Percentiles rank a stretch among this genome's conserved stretches.
phyloP scores from a whole-genome alignment of 1,140 invertebrate species.

The Leptopilina clavipes region DNA sequence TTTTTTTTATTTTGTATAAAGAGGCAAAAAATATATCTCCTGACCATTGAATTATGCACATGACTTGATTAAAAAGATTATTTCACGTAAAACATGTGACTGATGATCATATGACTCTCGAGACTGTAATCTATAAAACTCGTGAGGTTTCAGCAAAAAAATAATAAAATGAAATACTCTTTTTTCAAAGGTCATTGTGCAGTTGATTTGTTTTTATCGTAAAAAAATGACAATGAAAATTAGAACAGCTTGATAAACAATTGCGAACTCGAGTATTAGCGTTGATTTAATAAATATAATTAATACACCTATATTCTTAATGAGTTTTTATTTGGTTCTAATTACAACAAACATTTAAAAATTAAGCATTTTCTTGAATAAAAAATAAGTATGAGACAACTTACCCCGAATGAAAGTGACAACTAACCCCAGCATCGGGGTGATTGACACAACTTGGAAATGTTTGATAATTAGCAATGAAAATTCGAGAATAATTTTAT shows the following conservation, averaged over 20 bases:
- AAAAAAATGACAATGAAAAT: neutral
- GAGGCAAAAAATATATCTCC: neutral
- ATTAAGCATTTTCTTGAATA: too few species aligned
- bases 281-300: too few species aligned
- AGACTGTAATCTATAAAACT: constrained; percentile 2
- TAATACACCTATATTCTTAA: neutral
- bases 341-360: too few species aligned
- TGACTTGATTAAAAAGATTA: constrained; percentile 2
- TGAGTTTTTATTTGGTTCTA: neutral
- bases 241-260: constrained; percentile 4
- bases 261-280: neutral
- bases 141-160: neutral
- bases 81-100: constrained; percentile 26
- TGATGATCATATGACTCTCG: neutral
- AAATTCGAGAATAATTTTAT: too few species aligned
- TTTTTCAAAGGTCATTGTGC: constrained; percentile 5
- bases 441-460: too few species aligned
- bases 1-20: too few species aligned
- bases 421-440: too few species aligned
- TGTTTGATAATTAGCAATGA: too few species aligned
- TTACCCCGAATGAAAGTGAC: too few species aligned
- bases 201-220: constrained; percentile 22
- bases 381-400: too few species aligned
- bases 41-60: neutral
- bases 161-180: neutral